Percentiles rank a stretch among this genome's conserved stretches.
Evolutionary conservation across 2,888 invertebrate genomes (phyloP).

Genomic region (Xanthostigma xanthostigma): DNA sequence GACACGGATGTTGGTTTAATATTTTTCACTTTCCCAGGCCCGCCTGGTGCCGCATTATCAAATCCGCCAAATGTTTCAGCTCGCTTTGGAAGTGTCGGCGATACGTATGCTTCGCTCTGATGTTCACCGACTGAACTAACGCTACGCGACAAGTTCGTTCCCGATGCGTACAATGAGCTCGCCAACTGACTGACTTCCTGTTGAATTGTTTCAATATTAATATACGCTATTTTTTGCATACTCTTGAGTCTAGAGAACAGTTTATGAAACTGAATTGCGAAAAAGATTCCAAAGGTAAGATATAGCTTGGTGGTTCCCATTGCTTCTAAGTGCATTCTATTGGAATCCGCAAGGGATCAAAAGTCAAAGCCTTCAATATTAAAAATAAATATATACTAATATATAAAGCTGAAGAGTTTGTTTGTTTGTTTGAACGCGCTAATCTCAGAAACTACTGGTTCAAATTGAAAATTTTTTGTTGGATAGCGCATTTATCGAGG

Average conservation of each 20-base stretch:
- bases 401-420: no score
- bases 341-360: no score
- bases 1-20: conserved; percentile 20
- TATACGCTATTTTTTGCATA: not conserved
- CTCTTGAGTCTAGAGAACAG: not conserved
- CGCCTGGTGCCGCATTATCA: conserved; percentile 39
- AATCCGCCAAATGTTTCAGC: conserved; percentile 96
- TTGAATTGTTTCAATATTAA: conserved; percentile 17
- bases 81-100: conserved; percentile 75
- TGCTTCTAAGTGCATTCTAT: no score
- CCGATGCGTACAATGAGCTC: conserved; percentile 54
- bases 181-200: conserved; percentile 65
- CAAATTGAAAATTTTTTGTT: no score
- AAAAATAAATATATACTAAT: no score
- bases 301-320: no score
- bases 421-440: no score
- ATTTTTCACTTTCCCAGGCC: conserved; percentile 24
- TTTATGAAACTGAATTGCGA: not conserved
- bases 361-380: no score
- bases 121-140: conserved; percentile 90
- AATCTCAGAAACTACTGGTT: no score
- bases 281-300: not conserved
- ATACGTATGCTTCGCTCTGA: conserved; percentile 71
- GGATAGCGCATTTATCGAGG: no score
- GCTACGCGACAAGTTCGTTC: conserved; percentile 72